phyloP scores from a whole-genome alignment of 2,113 vertebrate genomes.

The Pagrus major region DNA sequence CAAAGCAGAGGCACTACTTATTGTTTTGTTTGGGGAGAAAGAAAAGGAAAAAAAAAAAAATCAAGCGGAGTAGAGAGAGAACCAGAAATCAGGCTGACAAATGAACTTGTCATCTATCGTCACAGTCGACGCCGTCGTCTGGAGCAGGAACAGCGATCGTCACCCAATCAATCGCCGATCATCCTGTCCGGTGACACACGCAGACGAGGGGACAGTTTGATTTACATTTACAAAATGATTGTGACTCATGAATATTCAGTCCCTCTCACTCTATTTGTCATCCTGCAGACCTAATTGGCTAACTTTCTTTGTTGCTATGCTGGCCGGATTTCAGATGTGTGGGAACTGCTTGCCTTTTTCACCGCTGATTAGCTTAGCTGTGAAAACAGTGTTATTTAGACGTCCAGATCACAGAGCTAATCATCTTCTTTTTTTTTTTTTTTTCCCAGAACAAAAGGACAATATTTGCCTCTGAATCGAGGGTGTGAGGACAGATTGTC shows the following conservation, averaged over 20 bases:
- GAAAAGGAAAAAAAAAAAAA: background rate
- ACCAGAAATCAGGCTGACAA: background rate
- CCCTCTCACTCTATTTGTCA: conserved; percentile 64
- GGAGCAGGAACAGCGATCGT: conserved; percentile 7
- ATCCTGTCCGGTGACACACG: conserved; percentile 52
- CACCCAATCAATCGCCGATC: conserved; percentile 41
- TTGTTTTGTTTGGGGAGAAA: conserved; percentile 47
- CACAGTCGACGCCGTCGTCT: conserved; percentile 22
- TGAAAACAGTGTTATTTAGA: conserved; percentile 64
- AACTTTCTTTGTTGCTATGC: conserved; percentile 82
- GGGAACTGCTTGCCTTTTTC: conserved; percentile 57
- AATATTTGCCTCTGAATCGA: conserved; percentile 3
- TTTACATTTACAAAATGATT: conserved; percentile 56
- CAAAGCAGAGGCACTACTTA: conserved; percentile 63
- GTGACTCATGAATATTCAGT: conserved; percentile 69
- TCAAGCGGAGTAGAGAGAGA: too few species aligned
- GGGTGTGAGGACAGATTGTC: background rate
- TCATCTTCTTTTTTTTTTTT: too few species aligned
- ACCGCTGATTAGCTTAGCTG: conserved; percentile 41
- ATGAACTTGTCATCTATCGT: conserved; percentile 6
- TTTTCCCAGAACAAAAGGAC: background rate
- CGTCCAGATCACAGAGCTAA: conserved; percentile 20
- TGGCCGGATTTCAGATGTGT: conserved; percentile 66
- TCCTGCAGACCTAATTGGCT: conserved; percentile 71
- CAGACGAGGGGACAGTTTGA: conserved; percentile 18